Evolutionary conservation across 2,113 vertebrate species (phyloP).

Genomic region (Lamprologus speciosus): DNA sequence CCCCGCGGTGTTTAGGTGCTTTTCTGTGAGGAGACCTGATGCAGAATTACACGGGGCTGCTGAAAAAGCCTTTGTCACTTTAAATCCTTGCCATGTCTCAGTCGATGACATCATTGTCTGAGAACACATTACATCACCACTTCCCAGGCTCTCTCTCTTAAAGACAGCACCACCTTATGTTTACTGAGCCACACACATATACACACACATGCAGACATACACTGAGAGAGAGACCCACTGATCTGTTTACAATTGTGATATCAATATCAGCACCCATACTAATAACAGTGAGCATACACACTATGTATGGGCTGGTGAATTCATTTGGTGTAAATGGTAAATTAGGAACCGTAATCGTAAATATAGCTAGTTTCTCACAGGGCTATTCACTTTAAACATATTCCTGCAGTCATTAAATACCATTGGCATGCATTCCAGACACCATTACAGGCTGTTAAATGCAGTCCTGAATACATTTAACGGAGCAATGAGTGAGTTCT

Average conservation of each 20-base stretch:
- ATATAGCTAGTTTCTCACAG: not conserved
- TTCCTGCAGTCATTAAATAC: not conserved
- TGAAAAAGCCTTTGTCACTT: constrained; percentile 68
- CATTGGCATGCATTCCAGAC: not conserved
- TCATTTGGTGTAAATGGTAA: not conserved
- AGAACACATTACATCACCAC: constrained; percentile 80
- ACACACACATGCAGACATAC: not conserved
- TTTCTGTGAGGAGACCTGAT: constrained; percentile 37
- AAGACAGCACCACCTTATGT: constrained; percentile 68
- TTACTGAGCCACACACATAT: constrained; percentile 37
- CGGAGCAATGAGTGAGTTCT: not conserved
- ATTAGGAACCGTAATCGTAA: not conserved
- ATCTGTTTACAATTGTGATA: constrained; percentile 45
- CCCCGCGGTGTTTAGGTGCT: constrained; percentile 16
- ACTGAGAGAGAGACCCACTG: constrained; percentile 25
- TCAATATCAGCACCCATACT: constrained; percentile 30
- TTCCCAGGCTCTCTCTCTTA: constrained; percentile 69
- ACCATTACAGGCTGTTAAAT: not conserved
- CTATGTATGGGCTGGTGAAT: not conserved
- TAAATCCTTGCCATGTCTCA: constrained; percentile 68
- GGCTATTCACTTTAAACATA: not conserved
- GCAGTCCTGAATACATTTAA: not conserved
- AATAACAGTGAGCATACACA: not conserved
- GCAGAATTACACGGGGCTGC: constrained; percentile 42
- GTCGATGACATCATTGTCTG: constrained; percentile 79